These are phyloP conservation scores for Grantiella picta DNA, from an alignment of 2,113 vertebrate species.

Conservation along the genomic window DNA sequence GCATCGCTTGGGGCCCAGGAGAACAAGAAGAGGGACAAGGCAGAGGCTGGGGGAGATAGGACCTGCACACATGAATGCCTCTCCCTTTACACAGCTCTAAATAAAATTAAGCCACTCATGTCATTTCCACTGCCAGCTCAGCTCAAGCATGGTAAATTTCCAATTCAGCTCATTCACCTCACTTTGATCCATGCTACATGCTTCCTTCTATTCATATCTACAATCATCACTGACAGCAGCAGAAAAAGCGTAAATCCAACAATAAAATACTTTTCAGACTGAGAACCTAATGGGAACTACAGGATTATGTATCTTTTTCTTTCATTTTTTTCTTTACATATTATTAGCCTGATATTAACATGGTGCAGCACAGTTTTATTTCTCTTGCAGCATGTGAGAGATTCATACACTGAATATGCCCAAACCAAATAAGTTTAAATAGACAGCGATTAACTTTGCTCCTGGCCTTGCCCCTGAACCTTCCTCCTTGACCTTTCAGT, in stretches of 20 bases:
- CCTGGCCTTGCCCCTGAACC: neutral
- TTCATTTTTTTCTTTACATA: neutral
- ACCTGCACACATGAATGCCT: neutral
- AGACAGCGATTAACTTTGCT: neutral
- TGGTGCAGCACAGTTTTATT: neutral
- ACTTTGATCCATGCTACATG: neutral
- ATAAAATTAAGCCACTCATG: neutral
- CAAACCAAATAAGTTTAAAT: neutral
- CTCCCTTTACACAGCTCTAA: neutral
- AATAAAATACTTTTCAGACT: neutral
- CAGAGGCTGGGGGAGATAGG: neutral
- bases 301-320: neutral
- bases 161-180: constrained; percentile 15
- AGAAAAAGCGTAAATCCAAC: neutral
- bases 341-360: neutral
- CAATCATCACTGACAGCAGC: neutral
- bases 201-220: neutral
- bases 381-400: neutral
- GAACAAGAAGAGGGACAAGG: neutral
- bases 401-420: neutral
- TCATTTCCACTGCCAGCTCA: neutral
- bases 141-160: neutral
- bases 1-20: neutral
- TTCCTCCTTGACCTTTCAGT: neutral
- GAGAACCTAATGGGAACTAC: neutral